Conservation (phyloP, 2,113 vertebrate species). For the Phylloscopus trochiloides region DNA sequence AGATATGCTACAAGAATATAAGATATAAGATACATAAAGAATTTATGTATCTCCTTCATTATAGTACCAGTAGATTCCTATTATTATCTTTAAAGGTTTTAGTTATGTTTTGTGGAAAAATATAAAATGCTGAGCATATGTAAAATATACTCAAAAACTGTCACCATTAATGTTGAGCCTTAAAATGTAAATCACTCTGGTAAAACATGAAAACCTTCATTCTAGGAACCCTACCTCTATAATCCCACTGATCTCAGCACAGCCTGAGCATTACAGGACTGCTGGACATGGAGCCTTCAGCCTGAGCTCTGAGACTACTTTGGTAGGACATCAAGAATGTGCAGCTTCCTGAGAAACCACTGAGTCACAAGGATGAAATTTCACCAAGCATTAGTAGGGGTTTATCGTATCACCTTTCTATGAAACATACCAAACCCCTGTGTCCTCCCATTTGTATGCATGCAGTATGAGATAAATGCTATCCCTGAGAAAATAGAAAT, state of each 20-base stretch:
- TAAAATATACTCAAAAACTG: not conserved
- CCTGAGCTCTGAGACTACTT: not conserved
- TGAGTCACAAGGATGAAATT: not conserved
- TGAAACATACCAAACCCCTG: not conserved
- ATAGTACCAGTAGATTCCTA: not conserved
- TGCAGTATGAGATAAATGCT: not conserved
- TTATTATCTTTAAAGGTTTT: not conserved
- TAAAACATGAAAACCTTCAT: not conserved
- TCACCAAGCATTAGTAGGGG: not conserved
- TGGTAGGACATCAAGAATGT: fast-evolving
- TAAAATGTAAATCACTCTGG: not conserved
- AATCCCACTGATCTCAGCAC: not conserved
- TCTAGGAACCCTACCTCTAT: not conserved
- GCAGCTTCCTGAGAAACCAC: not conserved
- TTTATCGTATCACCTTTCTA: not conserved
- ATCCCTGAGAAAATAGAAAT: not conserved
- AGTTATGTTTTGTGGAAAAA: not conserved
- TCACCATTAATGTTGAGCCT: not conserved
- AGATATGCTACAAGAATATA: not conserved
- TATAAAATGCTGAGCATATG: not conserved
- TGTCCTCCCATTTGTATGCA: not conserved
- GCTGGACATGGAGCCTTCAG: not conserved
- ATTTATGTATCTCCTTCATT: not conserved
- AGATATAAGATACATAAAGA: not conserved
- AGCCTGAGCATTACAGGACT: not conserved